Evolutionary conservation across 1,140 invertebrate genomes (phyloP).

Genomic region (Teleopsis dalmanni): DNA sequence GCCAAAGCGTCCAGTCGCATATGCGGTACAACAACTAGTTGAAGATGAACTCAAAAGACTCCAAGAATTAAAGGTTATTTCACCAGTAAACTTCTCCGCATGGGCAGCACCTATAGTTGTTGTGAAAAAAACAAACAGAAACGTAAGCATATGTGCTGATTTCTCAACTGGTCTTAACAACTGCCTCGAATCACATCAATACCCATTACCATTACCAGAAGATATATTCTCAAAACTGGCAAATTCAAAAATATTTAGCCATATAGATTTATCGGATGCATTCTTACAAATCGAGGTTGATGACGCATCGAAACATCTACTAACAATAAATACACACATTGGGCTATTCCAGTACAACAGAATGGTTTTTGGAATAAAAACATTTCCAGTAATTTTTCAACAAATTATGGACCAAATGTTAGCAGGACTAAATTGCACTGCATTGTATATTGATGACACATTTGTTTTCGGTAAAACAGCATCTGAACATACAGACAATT

Average conservation of each 20-base stretch:
- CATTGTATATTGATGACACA: no score
- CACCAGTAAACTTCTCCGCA: slow-evolving; percentile 25
- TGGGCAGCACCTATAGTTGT: slow-evolving; percentile 44
- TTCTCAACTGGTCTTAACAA: slow-evolving; percentile 11
- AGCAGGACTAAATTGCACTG: no score
- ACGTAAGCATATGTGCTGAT: slow-evolving; percentile 29
- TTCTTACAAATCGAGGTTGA: slow-evolving; percentile 2
- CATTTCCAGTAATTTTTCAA: no score
- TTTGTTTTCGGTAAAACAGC: no score
- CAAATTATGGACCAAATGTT: no score
- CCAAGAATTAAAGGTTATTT: slow-evolving; percentile 3
- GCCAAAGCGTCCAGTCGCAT: no score
- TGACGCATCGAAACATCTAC: slow-evolving; percentile 3
- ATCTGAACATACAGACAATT: no score
- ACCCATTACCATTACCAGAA: slow-evolving; percentile 11
- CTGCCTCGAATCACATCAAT: slow-evolving; percentile 8
- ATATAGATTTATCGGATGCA: slow-evolving; percentile 5
- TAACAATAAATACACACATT: slow-evolving; percentile 9
- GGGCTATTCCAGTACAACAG: no score
- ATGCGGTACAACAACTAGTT: no score
- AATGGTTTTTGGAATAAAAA: no score
- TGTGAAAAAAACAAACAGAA: slow-evolving; percentile 28
- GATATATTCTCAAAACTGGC: slow-evolving; percentile 8
- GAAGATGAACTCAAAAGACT: slow-evolving; percentile 6
- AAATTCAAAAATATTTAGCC: neutral